Base-by-base conservation (phyloP, 2,888 invertebrate species). In the Noctua comes region DNA sequence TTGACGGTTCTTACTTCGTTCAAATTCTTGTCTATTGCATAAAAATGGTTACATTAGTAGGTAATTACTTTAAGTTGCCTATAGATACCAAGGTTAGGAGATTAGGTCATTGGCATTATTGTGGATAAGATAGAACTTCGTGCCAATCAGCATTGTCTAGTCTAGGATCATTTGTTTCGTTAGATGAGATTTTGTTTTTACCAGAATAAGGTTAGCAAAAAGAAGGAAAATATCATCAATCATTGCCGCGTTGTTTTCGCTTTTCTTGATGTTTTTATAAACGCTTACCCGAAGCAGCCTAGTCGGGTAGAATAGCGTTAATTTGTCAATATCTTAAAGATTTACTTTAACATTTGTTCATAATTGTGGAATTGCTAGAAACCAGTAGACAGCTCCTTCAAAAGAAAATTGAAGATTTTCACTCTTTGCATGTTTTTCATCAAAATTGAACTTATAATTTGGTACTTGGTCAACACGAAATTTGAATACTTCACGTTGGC, bases 161-260 rank as follows among this genome's bases (percentile, higher is more conserved):
- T 72, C 31, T 70, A 48, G 18, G 21, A 48, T 21, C 76, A 31
- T 76, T 76, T 13, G 57, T 76, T 74, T 36, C 18, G 31, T 62
- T 16, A 51, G 40, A 57, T 43, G 43, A 70, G n/a, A 77, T 65
- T 69, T 57, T 76, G 40, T 83, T 65, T 83, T 57, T 69, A n/a
- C 68, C 27, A 80, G 40, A 69, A 83, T 57, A 43, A 69, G 54
- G 21, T 43, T 31, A 69, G 16, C 77, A n/a, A 76, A 69, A 69
- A 46, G 18, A 27, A 8, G 24, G 48, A 51, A 69, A 83, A 80
- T 18, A 65, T 77, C 64, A 83, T 80, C 57, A 80, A 80, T 80
- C 83, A 83, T 69, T 51, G 13, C n/a, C n/a, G 31, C 69, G 16
- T 68, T 79, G 40, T 82, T 79, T 73, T 66, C 40, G 46, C 54